Base-by-base conservation (phyloP, 2,888 invertebrate species). In the Muscina levida region DNA sequence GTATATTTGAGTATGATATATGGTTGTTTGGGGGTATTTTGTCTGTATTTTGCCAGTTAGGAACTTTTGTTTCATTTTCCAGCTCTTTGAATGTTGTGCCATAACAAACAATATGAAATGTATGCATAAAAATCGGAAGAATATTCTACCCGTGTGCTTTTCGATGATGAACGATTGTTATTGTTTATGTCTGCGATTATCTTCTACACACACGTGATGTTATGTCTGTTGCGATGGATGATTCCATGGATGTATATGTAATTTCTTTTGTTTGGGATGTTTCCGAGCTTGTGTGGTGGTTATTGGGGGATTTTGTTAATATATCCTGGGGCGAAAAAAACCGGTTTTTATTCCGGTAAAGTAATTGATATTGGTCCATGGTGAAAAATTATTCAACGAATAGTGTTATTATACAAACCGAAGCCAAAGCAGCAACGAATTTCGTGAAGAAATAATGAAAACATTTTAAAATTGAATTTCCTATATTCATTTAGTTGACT, bases 131-230 rank as follows among this genome's bases (percentile, higher is more conserved):
- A 48, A 73, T 17, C 13, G 17, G 8, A 11, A 13, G 8, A 62
- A 51, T 65, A 53, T 15, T 22, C 53, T 66, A 26, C 72, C 59
- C 31, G 48, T n/a, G 15, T 46, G 13, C 5, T 17, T 24, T 56
- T 26, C 66, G 66, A 66, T 73, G 73, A 73, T 73, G 57, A 53
- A 66, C 66, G 66, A 73, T 73, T 73, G 66, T 73, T 73, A 66
- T 73, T 73, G 73, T 66, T 73, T 73, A 73, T 73, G 73, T 73
- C 65, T 73, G 66, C 66, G 73, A 73, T 73, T 73, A 73, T 73
- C 66, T 72, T 17, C 17, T 53, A 48, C 48, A 15, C 51, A 48
- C 48, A 15, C 46, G 46, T 46, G 46, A 46, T 15, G 46, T 46
- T 2, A 46, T 15, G 46, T 46, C 13, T 46, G 17, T 15, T 15